Percentiles rank a stretch among this genome's conserved stretches.
phyloP scores from a whole-genome alignment of 2,113 vertebrate genomes.

The Baryphthengus martii region DNA sequence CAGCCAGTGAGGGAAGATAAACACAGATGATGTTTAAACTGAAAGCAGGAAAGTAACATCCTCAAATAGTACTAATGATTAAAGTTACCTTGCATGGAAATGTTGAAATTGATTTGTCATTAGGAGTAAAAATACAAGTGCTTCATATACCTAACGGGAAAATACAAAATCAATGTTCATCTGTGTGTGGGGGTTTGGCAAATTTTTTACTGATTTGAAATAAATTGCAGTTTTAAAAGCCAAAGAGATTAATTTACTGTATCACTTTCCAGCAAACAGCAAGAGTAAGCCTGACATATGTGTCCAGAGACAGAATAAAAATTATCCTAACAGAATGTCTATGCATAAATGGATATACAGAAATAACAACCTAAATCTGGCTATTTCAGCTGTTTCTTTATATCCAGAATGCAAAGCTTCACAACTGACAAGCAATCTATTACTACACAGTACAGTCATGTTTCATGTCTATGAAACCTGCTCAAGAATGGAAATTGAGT shows the following conservation, averaged over 20 bases:
- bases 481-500: neutral
- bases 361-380: neutral
- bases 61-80: neutral
- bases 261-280: neutral
- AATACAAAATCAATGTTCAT: conserved; percentile 14
- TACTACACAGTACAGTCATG: neutral
- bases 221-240: conserved; percentile 4
- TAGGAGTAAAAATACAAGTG: conserved; percentile 40
- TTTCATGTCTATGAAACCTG: neutral
- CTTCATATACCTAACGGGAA: neutral
- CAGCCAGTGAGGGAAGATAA: neutral
- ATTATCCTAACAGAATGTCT: neutral
- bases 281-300: neutral
- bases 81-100: conserved; percentile 9
- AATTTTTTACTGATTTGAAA: conserved; percentile 38
- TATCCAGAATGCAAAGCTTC: neutral
- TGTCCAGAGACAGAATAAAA: neutral
- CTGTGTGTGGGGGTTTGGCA: neutral
- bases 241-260: conserved; percentile 23
- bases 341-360: neutral
- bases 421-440: neutral
- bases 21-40: neutral
- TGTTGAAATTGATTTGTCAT: conserved; percentile 58
- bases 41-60: neutral
- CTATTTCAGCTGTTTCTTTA: neutral